phyloP scores from a whole-genome alignment of 2,797 vertebrate species.

The Dryobates pubescens region DNA sequence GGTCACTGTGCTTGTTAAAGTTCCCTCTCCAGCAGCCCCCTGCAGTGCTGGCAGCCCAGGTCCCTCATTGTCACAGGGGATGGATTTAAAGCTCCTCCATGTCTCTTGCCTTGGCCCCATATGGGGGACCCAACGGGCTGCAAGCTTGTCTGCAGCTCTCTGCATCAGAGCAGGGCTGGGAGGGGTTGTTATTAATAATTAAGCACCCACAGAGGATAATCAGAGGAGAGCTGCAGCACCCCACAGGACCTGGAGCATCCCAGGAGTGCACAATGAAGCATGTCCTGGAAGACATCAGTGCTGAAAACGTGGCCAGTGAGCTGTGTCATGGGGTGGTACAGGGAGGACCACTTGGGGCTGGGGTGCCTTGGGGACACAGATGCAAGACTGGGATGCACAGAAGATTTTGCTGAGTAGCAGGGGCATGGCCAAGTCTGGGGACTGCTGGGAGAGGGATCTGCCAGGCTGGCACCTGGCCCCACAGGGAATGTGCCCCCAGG shows the following conservation, averaged over 20 bases:
- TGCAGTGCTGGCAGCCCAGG: background rate
- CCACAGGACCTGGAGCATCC: background rate
- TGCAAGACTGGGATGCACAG: background rate
- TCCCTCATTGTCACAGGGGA: background rate
- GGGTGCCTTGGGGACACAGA: background rate
- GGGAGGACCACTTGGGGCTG: background rate
- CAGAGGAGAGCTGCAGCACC: background rate
- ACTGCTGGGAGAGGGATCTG: background rate
- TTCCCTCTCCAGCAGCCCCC: background rate
- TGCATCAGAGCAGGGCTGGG: background rate
- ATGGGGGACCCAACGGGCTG: background rate
- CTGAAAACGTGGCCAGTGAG: background rate
- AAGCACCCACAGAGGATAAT: background rate
- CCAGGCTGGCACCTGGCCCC: background rate
- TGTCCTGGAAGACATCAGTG: background rate
- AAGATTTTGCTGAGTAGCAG: background rate
- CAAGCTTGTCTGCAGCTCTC: background rate
- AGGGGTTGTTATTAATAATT: background rate
- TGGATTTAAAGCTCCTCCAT: background rate
- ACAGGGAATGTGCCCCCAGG: background rate
- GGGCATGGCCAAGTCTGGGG: background rate
- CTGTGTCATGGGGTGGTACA: accelerated
- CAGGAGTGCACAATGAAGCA: accelerated
- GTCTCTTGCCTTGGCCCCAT: background rate
- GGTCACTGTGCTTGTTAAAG: background rate